phyloP scores from a whole-genome alignment of 1,140 invertebrate genomes.

The Rhopalosiphum padi region DNA sequence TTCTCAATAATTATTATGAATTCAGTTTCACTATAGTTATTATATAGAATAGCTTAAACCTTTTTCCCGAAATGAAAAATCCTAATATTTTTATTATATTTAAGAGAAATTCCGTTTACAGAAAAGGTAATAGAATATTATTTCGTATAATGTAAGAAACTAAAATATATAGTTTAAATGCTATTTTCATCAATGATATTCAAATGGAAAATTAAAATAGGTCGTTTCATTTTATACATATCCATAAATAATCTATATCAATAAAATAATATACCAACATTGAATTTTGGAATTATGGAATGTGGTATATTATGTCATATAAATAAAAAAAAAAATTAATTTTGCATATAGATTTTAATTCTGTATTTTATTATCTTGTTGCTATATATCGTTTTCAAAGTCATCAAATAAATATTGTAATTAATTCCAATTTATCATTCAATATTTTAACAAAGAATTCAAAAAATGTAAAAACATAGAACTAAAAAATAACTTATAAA shows the following conservation, averaged over 20 bases:
- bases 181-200: neutral
- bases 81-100: neutral
- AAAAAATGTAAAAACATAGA: neutral
- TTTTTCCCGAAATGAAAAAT: neutral
- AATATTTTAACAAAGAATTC: neutral
- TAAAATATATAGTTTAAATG: neutral
- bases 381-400: neutral
- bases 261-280: neutral
- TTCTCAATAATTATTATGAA: neutral
- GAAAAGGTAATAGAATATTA: neutral
- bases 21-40: neutral
- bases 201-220: neutral
- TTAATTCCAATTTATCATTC: neutral
- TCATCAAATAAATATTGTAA: neutral
- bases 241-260: neutral
- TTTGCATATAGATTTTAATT: neutral
- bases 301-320: neutral
- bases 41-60: neutral
- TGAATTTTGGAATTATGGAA: neutral
- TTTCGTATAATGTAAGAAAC: neutral
- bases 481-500: neutral
- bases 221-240: neutral
- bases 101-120: neutral
- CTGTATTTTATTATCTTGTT: neutral
- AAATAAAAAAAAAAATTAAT: neutral